A percentile compares a stretch with the other conserved stretches of the same genome.
phyloP scores from a whole-genome alignment of 2,888 invertebrate species.

The Drosophila cyrtoloma region DNA sequence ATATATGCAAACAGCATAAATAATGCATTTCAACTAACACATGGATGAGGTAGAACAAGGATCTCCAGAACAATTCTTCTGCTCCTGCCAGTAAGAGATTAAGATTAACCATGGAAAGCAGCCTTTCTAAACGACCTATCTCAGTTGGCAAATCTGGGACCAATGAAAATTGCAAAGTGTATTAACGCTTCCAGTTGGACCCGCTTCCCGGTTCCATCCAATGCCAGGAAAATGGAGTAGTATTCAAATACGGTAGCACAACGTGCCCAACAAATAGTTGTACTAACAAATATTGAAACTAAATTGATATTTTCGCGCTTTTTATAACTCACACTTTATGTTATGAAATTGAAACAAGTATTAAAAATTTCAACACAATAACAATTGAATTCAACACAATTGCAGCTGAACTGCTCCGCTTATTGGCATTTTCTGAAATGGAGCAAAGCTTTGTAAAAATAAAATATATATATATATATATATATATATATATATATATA shows the following conservation, averaged over 20 bases:
- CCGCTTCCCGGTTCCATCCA: too few species aligned
- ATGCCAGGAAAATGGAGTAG: neutral
- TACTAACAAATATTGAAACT: neutral
- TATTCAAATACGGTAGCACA: neutral
- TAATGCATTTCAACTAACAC: neutral
- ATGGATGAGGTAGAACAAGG: neutral
- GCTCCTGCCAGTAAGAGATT: neutral
- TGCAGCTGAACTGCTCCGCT: conserved; percentile 27
- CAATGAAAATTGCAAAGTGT: neutral
- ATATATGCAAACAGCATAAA: neutral
- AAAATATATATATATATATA: neutral
- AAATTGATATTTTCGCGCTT: neutral
- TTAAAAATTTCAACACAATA: neutral
- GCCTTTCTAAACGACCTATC: neutral
- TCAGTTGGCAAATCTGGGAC: neutral
- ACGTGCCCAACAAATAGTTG: neutral
- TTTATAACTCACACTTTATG: neutral
- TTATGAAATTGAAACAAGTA: neutral
- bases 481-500: neutral
- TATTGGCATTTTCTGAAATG: conserved; percentile 8
- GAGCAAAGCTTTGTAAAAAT: neutral
- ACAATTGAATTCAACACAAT: conserved; percentile 49
- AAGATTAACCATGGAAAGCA: neutral
- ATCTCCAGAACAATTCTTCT: neutral
- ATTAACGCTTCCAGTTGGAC: neutral